Evolutionary conservation across 2,113 vertebrate species (phyloP), one percentile per base, ranked within the genome.

Genomic region (Prunella himalayana): DNA sequence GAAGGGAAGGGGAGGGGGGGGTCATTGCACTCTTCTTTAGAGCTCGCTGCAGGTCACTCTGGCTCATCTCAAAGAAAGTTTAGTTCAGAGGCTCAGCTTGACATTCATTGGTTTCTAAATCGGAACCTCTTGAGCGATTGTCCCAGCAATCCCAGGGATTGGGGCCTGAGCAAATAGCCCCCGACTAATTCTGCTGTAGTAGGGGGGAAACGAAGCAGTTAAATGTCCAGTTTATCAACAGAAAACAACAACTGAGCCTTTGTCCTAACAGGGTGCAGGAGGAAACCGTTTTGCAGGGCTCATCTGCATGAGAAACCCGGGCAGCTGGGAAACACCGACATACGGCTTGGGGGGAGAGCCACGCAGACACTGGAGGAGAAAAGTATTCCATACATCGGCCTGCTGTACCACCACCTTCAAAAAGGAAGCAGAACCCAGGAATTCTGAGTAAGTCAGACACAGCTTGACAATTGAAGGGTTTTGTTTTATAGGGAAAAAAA

Each of bases 231-330:
- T 96, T 95, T 95, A 96, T 90, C 91, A 84, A 86, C 81, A 91
- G 95, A 96, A 86, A 77, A 96, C 84, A 96, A 97, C 84, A 95
- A 79, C 91, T 42, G 85, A 87, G 83, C 45, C 91, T 97, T 96
- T 97, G 95, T 96, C 88, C 96, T 84, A 70, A 44, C 7, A 53
- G 93, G 86, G 73, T 68, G 92, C 88, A 57, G 42, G 69, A 82
- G 94, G 87, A 94, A 95, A 90, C 60, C 22, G 31, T 82, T 95
- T 68, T 66, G 61, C 86, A 56, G 50, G 53, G 83, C 82, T 89
- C 85, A 59, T 84, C 56, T 65, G 86, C 93, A 86, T 72, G 49
- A 94, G 84, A 97, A 95, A 94, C 59, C 94, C 27, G 28, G n/a
- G 50, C 57, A 91, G 64, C 90, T 94, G 71, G 84, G 84, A 84